Evolutionary conservation across 2,113 vertebrate species (phyloP), one percentile per base, ranked within the genome.

Genomic region (Illadopsis cleaveri): DNA sequence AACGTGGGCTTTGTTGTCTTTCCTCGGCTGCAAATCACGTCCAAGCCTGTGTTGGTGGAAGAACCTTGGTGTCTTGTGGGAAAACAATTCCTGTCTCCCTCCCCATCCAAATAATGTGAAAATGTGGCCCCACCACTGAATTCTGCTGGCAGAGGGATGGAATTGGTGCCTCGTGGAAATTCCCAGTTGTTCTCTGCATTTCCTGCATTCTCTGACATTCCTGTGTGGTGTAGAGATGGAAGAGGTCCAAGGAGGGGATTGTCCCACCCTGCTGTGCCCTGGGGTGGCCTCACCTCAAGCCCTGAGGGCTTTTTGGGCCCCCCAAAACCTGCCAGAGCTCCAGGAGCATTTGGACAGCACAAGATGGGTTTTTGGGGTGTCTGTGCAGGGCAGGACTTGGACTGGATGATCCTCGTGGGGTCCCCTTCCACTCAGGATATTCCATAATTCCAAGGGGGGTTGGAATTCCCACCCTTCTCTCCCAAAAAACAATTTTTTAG

Each of bases 101-200:
- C 2, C 66, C 51, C 54, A 27, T 20, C 58, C 70, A 54, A 81
- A 24, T 7, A 83, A 71, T 68, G 82, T 86, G 85, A 90, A 86
- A 65, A 45, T 3, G 4, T 2, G 61, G 70, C 27, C 56, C 35
- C 45, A 8, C 45, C 42, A 4, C 81, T 73, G 30, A 4, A 8
- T 62, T 42, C 53, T 72, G 65, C 53, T 37, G 48, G 60, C 35
- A n/a, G 62, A 27, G 68, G 54, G 47, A 35, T 22, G 62, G 42
- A 48, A 10, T 8, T 35, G 77, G n/a, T n/a, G 53, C 17, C 2
- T 3, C 37, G 1, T n/a, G 71, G 53, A 72, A 22, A 76, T 60
- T 71, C 37, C 47, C 6, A 2, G 5, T 2, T 25, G 45, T 20
- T 40, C 40, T 51, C n/a, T 17, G 1, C 0, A 1, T 60, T 75